phyloP scores from a whole-genome alignment of 1,140 invertebrate genomes.

The Hyles vespertilio region DNA sequence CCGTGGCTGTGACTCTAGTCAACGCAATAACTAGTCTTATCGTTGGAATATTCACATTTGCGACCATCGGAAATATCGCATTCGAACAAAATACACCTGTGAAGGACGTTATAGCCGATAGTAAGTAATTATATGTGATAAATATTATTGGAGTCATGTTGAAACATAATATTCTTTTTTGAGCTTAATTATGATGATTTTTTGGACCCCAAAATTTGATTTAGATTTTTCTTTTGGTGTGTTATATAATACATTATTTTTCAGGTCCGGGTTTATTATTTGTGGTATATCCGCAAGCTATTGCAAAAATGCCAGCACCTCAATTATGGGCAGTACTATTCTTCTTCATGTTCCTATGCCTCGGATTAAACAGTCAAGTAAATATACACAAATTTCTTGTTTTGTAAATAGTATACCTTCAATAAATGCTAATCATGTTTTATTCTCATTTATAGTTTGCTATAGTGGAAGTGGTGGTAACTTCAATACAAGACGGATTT shows the following conservation, averaged over 20 bases:
- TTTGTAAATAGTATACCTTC: too few relatives aligned
- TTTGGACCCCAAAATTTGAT: too few relatives aligned
- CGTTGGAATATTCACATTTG: constrained; percentile 92
- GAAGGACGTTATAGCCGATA: constrained; percentile 89
- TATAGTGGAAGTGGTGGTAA: constrained; percentile 93
- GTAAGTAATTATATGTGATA: constrained; percentile 72
- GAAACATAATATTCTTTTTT: too few relatives aligned
- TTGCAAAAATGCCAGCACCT: constrained; percentile 91
- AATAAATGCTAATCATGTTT: too few relatives aligned
- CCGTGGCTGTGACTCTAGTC: constrained; percentile 86
- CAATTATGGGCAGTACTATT: constrained; percentile 92
- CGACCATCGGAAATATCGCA: constrained; percentile 91
- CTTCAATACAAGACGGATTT: constrained; percentile 94
- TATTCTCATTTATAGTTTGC: constrained; percentile 81
- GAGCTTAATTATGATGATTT: too few relatives aligned
- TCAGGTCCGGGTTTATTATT: constrained; percentile 91
- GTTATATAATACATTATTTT: constrained; percentile 31
- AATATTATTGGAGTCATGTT: too few relatives aligned
- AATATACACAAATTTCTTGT: constrained; percentile 11
- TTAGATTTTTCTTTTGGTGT: too few relatives aligned
- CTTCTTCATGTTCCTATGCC: constrained; percentile 93
- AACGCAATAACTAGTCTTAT: constrained; percentile 90
- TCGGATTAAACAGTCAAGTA: constrained; percentile 94
- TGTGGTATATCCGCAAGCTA: constrained; percentile 92
- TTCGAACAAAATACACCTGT: constrained; percentile 86